Percentiles rank a stretch among this genome's conserved stretches.
phyloP scores from a whole-genome alignment of 2,797 vertebrate genomes.

The Hemibagrus guttatus region DNA sequence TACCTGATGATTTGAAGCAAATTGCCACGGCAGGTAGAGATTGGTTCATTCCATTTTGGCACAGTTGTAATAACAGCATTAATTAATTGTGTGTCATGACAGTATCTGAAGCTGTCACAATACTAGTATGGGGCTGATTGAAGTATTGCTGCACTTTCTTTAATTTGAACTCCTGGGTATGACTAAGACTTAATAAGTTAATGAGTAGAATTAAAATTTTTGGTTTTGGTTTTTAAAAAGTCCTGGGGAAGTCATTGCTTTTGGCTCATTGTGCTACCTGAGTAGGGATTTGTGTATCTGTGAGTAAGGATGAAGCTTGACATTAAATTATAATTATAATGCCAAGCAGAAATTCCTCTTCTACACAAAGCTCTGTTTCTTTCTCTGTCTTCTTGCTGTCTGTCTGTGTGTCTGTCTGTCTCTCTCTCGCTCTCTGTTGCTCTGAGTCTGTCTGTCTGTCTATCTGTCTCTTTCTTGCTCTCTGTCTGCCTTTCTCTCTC shows the following conservation, averaged over 20 bases:
- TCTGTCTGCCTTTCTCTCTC: no score
- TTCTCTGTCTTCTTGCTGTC: background rate
- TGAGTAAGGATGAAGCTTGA: background rate
- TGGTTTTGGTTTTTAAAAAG: background rate
- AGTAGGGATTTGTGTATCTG: background rate
- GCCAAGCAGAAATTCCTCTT: background rate
- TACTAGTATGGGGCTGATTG: conserved; percentile 41
- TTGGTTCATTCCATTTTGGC: conserved; percentile 44
- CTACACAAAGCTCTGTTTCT: background rate
- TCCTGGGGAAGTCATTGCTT: background rate
- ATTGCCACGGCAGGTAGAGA: conserved; percentile 50
- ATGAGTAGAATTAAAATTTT: background rate
- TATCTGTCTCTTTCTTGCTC: no score
- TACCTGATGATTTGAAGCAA: conserved; percentile 44
- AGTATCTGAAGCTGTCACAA: conserved; percentile 38
- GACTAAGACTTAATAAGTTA: background rate
- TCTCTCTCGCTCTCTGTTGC: background rate
- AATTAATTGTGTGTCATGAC: conserved; percentile 51
- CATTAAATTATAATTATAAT: background rate
- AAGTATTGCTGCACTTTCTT: conserved; percentile 8
- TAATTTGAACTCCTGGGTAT: conserved; percentile 1
- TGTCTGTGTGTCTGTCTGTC: background rate
- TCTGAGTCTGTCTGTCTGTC: no score
- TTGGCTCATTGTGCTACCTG: no score
- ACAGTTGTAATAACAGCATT: conserved; percentile 40